Percentiles rank a stretch among this genome's conserved stretches.
Conservation (phyloP, 2,888 invertebrate genomes). For the Theretra japonica region DNA sequence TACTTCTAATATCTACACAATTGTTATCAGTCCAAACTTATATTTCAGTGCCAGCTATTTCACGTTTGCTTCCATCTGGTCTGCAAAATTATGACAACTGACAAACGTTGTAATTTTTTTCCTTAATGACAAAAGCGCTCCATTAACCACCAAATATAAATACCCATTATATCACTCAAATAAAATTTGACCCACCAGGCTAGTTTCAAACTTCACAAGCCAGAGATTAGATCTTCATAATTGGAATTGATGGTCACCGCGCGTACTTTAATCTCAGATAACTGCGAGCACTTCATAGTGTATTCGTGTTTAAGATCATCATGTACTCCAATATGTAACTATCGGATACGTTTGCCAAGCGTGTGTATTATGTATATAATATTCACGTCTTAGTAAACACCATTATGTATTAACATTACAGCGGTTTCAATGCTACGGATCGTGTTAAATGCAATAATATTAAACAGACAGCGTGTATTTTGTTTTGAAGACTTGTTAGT, state of each 20-base stretch:
- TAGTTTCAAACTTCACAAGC: too few relatives aligned
- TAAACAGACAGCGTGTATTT: not conserved
- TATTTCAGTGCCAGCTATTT: too few relatives aligned
- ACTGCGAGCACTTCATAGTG: slow-evolving; percentile 15
- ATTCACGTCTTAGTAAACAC: not conserved
- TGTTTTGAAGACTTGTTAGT: not conserved
- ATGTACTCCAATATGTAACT: slow-evolving; percentile 5
- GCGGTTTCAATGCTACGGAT: not conserved
- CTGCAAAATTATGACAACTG: too few relatives aligned
- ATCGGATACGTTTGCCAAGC: slow-evolving; percentile 13
- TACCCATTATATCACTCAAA: too few relatives aligned
- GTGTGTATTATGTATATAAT: slow-evolving; percentile 14
- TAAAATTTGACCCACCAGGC: too few relatives aligned
- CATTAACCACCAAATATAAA: too few relatives aligned
- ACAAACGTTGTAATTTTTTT: too few relatives aligned
- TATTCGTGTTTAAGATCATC: slow-evolving; percentile 1
- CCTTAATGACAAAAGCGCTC: too few relatives aligned
- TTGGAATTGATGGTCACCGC: not conserved
- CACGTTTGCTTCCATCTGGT: too few relatives aligned
- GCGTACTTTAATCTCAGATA: not conserved
- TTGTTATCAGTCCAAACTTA: too few relatives aligned
- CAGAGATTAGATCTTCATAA: too few relatives aligned
- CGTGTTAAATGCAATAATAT: slow-evolving; percentile 1
- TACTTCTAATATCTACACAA: too few relatives aligned
- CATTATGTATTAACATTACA: not conserved